These are phyloP conservation scores for Sarcophaga variegata DNA, from an alignment of 2,888 invertebrate genomes.

Conservation along the genomic window DNA sequence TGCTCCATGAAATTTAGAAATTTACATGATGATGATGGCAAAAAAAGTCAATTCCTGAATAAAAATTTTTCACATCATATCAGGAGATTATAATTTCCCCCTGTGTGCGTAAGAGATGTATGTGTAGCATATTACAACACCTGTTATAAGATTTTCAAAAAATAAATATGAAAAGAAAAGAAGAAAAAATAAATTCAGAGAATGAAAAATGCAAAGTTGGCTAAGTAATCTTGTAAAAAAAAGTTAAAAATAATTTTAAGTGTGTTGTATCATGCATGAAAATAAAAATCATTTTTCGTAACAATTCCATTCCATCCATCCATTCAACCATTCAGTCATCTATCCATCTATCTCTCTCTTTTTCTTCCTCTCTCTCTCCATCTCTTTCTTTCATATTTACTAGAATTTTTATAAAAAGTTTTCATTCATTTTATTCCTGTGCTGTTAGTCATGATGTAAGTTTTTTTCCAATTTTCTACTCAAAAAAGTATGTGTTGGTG, in stretches of 20 bases:
- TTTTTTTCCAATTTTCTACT: slow-evolving; percentile 9
- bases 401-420: slow-evolving; percentile 16
- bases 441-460: not conserved
- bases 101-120: slow-evolving; percentile 2
- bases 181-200: not conserved
- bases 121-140: slow-evolving; percentile 39
- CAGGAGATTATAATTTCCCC: not conserved
- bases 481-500: not conserved
- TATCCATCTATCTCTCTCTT: no score
- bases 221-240: slow-evolving; percentile 59
- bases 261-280: slow-evolving; percentile 65
- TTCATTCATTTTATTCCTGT: slow-evolving; percentile 8
- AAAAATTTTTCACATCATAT: not conserved
- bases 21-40: not conserved
- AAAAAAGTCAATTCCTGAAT: not conserved
- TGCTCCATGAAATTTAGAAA: not conserved
- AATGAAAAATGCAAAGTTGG: slow-evolving; percentile 36
- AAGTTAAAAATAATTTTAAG: slow-evolving; percentile 58
- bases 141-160: slow-evolving; percentile 49
- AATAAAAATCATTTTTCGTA: slow-evolving; percentile 53
- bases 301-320: slow-evolving; percentile 18
- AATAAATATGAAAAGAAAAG: not conserved
- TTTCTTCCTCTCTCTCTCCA: not conserved
- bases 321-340: no score
- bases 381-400: not conserved